These are phyloP conservation scores for Ashinkailepas kermadecensis DNA, from an alignment of 2,888 invertebrate species.

Conservation along the genomic window DNA sequence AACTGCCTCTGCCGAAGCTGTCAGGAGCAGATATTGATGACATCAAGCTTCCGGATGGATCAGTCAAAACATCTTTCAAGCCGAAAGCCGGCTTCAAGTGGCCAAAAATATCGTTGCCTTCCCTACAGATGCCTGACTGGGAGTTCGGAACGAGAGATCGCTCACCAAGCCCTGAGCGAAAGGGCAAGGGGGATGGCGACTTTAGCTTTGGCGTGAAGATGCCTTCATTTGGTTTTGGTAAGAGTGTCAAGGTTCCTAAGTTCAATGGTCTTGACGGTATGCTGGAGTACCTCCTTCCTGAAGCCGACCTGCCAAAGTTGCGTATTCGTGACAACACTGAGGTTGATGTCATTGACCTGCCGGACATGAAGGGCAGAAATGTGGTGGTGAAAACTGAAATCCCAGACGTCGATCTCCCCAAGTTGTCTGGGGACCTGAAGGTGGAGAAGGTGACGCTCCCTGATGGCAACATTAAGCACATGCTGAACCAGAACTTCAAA, in stretches of 20 bases:
- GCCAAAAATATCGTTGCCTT: neutral
- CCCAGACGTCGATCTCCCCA: neutral
- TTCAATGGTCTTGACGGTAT: neutral
- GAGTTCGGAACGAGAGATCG: neutral
- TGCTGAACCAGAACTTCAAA: neutral
- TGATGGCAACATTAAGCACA: neutral
- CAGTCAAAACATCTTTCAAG: neutral
- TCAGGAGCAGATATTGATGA: constrained; percentile 2
- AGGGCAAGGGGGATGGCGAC: neutral
- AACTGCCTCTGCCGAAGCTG: neutral
- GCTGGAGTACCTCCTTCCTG: neutral
- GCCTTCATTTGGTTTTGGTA: neutral
- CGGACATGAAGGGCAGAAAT: neutral
- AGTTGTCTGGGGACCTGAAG: neutral
- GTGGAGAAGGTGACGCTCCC: neutral
- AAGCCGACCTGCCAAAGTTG: neutral
- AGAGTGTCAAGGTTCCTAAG: neutral
- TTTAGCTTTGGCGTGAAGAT: neutral
- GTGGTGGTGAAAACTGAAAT: neutral
- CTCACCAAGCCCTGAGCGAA: neutral
- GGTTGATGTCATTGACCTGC: neutral
- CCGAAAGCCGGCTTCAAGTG: neutral
- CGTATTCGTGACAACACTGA: neutral
- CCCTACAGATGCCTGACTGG: neutral
- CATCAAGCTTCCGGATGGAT: neutral